A percentile compares a stretch with the other conserved stretches of the same genome.
Conservation (phyloP, 2,113 vertebrate genomes). For the Etheostoma cragini region DNA sequence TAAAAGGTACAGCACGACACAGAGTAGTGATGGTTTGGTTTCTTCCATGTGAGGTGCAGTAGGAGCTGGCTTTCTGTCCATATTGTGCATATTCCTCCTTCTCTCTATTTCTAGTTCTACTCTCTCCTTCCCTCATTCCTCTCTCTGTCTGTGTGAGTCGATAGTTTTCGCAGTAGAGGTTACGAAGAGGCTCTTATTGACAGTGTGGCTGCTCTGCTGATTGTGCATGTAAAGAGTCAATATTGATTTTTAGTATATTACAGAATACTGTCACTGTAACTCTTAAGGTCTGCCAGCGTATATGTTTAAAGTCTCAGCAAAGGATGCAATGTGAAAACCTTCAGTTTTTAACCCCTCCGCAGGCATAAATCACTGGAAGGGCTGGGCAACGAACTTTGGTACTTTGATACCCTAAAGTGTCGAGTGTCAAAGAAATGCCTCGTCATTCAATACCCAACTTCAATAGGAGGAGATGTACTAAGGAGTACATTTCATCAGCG, state of each 20-base stretch:
- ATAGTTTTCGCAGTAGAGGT: conserved; percentile 26
- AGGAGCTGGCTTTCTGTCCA: not conserved
- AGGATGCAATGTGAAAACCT: not conserved
- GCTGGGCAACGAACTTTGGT: too few species aligned
- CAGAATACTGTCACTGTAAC: not conserved
- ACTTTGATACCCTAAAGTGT: too few species aligned
- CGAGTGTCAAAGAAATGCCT: too few species aligned
- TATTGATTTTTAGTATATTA: not conserved
- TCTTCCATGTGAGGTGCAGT: conserved; percentile 32
- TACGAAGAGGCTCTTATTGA: conserved; percentile 15
- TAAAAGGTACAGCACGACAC: conserved; percentile 59
- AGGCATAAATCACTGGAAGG: too few species aligned
- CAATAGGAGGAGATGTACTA: too few species aligned
- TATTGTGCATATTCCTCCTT: not conserved
- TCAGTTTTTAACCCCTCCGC: too few species aligned
- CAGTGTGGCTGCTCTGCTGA: conserved; percentile 14
- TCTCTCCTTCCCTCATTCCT: not conserved
- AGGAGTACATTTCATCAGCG: too few species aligned
- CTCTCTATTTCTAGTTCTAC: not conserved
- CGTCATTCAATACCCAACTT: too few species aligned
- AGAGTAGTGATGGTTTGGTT: conserved; percentile 3
- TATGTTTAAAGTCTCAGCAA: not conserved
- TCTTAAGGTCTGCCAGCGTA: not conserved
- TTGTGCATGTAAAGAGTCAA: not conserved
- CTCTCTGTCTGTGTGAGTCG: not conserved